Base-by-base conservation (phyloP, 2,113 vertebrate genomes). In the Asarcornis scutulata region DNA sequence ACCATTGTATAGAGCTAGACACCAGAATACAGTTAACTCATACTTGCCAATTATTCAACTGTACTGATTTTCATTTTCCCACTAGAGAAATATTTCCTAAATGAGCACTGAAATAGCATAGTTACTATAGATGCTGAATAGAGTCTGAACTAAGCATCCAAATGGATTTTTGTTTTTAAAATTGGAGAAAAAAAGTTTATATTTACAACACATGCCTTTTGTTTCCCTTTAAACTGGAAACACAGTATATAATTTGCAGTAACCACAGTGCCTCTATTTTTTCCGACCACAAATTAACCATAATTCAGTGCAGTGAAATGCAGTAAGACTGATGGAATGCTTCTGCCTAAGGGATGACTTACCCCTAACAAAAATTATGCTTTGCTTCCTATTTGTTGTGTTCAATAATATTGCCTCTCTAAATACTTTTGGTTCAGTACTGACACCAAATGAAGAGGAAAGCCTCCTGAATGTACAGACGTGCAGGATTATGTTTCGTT, bases 231-330 rank as follows among this genome's bases (percentile, higher is more conserved):
- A 95, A 95, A 91, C 92, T 98, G 98, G 97, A 98, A 98, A 83
- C 96, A 60, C 63, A 95, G 95, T 96, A 88, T 98, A 96, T 97
- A 96, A 98, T 98, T 98, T 98, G 97, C 97, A 97, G 91, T 91
- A 91, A 97, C 97, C 97, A 95, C 95, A 92, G 92, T 85, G 97
- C 94, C 97, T 96, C 97, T 96, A 96, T 98, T 98, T 98, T 98
- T 98, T 98, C 98, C 96, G 29, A 98, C 98, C 98, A 96, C 98
- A 98, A 97, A 98, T 98, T 98, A 98, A 95, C 97, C 93, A 80
- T 97, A 98, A 97, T 92, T 96, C 93, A 97, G 96, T 64, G 53
- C 91, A 97, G 95, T 97, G 96, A 97, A 96, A 98, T 97, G 95
- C 97, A 98, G 97, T 98, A 97, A 98, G 97, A 97, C 97, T 88